Evolutionary conservation across 2,888 invertebrate genomes (phyloP).

Genomic region (Mimumesa dahlbomi): DNA sequence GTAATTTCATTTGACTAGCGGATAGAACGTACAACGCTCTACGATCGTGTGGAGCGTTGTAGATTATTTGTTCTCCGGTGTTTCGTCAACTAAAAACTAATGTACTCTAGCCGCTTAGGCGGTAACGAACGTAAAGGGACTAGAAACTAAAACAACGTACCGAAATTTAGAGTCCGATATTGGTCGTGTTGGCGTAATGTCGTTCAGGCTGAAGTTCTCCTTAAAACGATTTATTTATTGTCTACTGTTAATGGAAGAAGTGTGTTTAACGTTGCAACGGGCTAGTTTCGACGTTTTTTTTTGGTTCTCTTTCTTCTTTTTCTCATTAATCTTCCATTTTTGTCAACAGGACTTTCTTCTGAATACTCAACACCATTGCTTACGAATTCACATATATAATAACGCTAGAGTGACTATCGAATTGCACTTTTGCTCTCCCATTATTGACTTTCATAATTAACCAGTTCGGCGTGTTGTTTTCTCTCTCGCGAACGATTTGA

Average conservation of each 20-base stretch:
- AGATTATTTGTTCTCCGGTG: neutral
- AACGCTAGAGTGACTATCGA: too few species aligned
- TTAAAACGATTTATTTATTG: slow-evolving; percentile 58
- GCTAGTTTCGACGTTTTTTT: too few species aligned
- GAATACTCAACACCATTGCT: too few species aligned
- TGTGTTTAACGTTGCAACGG: slow-evolving; percentile 8
- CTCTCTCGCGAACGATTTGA: too few species aligned
- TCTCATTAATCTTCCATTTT: too few species aligned
- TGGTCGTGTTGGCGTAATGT: slow-evolving; percentile 31
- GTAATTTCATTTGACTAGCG: neutral
- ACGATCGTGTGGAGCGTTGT: neutral
- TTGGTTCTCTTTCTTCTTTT: too few species aligned
- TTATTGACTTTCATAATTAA: too few species aligned
- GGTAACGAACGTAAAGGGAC: neutral
- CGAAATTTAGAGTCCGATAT: slow-evolving; percentile 32
- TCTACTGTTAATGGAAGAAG: slow-evolving; percentile 44
- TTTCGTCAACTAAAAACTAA: slow-evolving; percentile 3
- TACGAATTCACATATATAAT: too few species aligned
- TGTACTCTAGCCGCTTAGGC: neutral
- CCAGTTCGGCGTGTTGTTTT: too few species aligned
- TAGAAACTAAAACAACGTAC: slow-evolving; percentile 11
- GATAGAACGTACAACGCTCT: neutral
- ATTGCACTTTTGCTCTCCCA: too few species aligned
- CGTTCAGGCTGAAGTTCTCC: slow-evolving; percentile 4
- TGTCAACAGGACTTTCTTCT: too few species aligned